Conservation (phyloP, 2,797 vertebrate species). For the Cuniculus paca region DNA sequence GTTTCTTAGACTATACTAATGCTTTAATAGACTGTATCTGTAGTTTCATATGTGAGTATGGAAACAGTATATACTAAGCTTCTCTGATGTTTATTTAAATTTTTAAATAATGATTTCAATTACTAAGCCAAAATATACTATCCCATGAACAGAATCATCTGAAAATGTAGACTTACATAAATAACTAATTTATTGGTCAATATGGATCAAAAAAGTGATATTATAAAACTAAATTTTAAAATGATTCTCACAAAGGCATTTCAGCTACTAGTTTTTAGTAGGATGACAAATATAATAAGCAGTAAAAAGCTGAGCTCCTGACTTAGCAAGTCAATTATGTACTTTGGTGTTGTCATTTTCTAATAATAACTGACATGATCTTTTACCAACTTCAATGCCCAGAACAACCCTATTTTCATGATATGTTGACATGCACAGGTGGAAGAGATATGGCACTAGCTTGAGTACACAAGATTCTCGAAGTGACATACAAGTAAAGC, state of each 20-base stretch:
- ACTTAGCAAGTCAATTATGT: background rate
- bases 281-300: background rate
- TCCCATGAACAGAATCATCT: background rate
- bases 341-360: background rate
- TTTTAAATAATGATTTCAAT: background rate
- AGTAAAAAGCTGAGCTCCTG: background rate
- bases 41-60: background rate
- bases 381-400: background rate
- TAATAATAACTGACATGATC: background rate
- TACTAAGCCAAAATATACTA: background rate
- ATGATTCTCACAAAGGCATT: background rate
- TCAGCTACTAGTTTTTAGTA: background rate
- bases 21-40: background rate
- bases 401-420: background rate
- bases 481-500: constrained; percentile 5
- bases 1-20: background rate
- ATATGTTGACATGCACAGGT: background rate
- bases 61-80: background rate
- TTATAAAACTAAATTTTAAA: background rate
- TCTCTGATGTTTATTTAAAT: background rate
- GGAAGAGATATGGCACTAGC: background rate
- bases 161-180: background rate
- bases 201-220: background rate
- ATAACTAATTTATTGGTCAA: background rate
- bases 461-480: background rate